phyloP scores from a whole-genome alignment of 2,797 vertebrate species.

The Oryzias dopingdopingensis region DNA sequence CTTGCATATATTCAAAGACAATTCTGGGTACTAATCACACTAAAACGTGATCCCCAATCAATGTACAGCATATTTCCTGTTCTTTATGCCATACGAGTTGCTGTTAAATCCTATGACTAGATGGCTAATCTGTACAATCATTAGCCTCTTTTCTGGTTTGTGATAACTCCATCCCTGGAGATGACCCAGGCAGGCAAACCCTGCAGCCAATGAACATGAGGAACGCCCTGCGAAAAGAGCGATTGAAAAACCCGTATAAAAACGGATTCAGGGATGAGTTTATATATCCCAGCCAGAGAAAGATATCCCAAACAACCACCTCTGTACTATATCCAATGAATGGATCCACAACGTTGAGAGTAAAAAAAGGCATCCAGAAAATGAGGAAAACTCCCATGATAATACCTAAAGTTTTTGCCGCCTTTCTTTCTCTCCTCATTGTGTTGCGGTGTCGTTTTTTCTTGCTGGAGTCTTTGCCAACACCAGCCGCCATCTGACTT shows the following conservation, averaged over 20 bases:
- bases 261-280: slow-evolving; percentile 84
- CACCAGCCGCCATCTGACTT: slow-evolving; percentile 73
- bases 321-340: slow-evolving; percentile 78
- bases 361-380: slow-evolving; percentile 84
- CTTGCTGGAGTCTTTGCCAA: slow-evolving; percentile 74
- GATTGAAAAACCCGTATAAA: slow-evolving; percentile 80
- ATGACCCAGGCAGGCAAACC: slow-evolving; percentile 71
- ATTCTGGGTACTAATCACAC: too few species aligned
- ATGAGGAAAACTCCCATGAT: slow-evolving; percentile 82
- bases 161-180: slow-evolving; percentile 76
- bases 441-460: slow-evolving; percentile 74
- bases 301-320: slow-evolving; percentile 75
- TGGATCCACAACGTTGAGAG: slow-evolving; percentile 79
- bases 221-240: slow-evolving; percentile 80
- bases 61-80: not conserved
- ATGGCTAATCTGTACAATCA: slow-evolving; percentile 52
- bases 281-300: slow-evolving; percentile 82
- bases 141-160: slow-evolving; percentile 69
- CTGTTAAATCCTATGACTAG: slow-evolving; percentile 7
- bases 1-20: too few species aligned
- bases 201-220: slow-evolving; percentile 79
- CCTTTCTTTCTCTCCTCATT: slow-evolving; percentile 78
- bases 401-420: slow-evolving; percentile 81
- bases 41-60: too few species aligned
- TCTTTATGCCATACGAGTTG: not conserved